Conservation (phyloP, 2,888 invertebrate genomes). For the Caenorhabditis macrosperma region DNA sequence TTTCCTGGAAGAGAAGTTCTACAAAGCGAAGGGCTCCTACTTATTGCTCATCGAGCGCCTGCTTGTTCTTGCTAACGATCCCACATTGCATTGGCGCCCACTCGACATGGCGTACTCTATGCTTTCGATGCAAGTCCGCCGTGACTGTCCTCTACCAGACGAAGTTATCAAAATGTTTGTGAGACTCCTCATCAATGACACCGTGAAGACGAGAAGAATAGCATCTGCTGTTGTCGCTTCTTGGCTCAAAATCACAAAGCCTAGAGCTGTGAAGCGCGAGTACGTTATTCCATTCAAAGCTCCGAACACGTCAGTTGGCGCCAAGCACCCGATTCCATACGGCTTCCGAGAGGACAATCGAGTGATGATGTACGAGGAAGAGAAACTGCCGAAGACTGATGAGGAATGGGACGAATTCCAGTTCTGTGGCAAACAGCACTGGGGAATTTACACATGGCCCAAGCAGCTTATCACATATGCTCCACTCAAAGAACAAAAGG, state of each 20-base stretch:
- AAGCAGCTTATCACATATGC: constrained; percentile 79
- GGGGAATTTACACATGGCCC: constrained; percentile 84
- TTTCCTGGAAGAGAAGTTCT: constrained; percentile 28
- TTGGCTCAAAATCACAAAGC: constrained; percentile 77
- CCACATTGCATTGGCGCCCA: constrained; percentile 87
- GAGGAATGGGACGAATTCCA: constrained; percentile 87
- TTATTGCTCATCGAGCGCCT: constrained; percentile 60
- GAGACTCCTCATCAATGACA: constrained; percentile 86
- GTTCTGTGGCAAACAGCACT: constrained; percentile 85
- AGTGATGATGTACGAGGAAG: constrained; percentile 65
- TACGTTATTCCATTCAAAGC: constrained; percentile 50
- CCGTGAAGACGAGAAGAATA: constrained; percentile 87
- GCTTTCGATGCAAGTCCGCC: constrained; percentile 86
- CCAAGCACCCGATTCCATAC: constrained; percentile 76
- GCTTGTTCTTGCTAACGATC: constrained; percentile 60
- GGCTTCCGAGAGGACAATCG: constrained; percentile 85
- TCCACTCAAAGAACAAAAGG: constrained; percentile 68
- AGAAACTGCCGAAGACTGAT: constrained; percentile 83
- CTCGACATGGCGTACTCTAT: constrained; percentile 87
- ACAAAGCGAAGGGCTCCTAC: constrained; percentile 56
- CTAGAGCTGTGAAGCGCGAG: constrained; percentile 72
- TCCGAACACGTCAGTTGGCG: constrained; percentile 70
- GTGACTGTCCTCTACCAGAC: constrained; percentile 83
- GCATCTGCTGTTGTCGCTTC: constrained; percentile 66
- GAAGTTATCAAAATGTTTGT: constrained; percentile 85